Conservation (phyloP, 2,888 invertebrate genomes). For the Pollenia griseotomentosa region DNA sequence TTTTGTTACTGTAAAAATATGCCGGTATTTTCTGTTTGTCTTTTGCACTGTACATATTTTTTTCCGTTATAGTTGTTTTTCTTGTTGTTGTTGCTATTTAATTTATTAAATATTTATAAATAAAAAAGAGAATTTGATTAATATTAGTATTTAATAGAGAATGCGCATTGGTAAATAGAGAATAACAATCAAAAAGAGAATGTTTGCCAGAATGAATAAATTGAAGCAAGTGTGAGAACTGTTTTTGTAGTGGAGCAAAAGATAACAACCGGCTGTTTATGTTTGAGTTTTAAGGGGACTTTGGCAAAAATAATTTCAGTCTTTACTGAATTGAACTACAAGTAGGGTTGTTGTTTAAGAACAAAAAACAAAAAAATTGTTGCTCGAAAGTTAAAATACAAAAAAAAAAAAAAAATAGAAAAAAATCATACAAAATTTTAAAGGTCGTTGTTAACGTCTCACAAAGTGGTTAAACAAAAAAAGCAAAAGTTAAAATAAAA, state of each 20-base stretch:
- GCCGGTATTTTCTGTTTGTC: constrained; percentile 59
- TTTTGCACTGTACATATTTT: neutral
- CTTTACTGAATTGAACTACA: constrained; percentile 80
- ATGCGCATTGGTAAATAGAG: constrained; percentile 47
- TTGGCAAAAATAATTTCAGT: constrained; percentile 76
- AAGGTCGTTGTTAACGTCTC: constrained; percentile 72
- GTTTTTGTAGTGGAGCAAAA: constrained; percentile 51
- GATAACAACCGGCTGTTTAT: constrained; percentile 72
- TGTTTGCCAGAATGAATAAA: constrained; percentile 14
- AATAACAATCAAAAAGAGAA: neutral
- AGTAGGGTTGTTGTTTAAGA: constrained; percentile 78
- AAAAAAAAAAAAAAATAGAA: constrained; percentile 27
- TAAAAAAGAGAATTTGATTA: constrained; percentile 54
- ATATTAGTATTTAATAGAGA: constrained; percentile 39
- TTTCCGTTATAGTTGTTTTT: neutral
- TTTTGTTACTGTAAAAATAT: constrained; percentile 52
- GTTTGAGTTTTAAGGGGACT: constrained; percentile 65
- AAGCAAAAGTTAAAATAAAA: constrained; percentile 12
- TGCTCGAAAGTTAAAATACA: constrained; percentile 74
- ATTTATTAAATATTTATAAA: constrained; percentile 48
- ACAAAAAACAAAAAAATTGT: constrained; percentile 68
- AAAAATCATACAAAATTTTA: constrained; percentile 53
- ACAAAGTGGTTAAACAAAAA: constrained; percentile 51
- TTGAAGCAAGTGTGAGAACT: constrained; percentile 13
- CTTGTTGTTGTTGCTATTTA: constrained; percentile 34